Percentiles rank a stretch among this genome's conserved stretches.
Conservation (phyloP, 2,888 invertebrate species). For the Geophilus truncorum region DNA sequence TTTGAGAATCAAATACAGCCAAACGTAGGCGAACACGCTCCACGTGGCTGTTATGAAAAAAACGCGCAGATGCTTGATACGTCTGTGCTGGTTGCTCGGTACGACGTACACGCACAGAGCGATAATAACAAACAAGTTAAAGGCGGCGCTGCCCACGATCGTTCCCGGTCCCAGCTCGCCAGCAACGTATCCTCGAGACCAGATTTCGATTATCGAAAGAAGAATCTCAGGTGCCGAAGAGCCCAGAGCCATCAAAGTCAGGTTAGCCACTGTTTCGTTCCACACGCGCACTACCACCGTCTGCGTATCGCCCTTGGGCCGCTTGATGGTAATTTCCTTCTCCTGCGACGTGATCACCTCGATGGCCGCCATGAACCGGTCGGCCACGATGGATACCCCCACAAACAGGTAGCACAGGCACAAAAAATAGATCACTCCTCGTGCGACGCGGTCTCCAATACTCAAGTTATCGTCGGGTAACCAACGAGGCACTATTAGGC, state of each 20-base stretch:
- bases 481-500: slow-evolving; percentile 86
- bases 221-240: slow-evolving; percentile 98
- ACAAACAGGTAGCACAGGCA: slow-evolving; percentile 90
- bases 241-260: slow-evolving; percentile 97
- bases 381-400: slow-evolving; percentile 97
- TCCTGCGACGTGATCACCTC: slow-evolving; percentile 99
- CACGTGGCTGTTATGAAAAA: slow-evolving; percentile 97
- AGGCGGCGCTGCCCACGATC: slow-evolving; percentile 97
- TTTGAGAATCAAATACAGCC: slow-evolving; percentile 92
- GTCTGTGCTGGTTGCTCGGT: slow-evolving; percentile 83
- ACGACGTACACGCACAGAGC: slow-evolving; percentile 88
- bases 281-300: slow-evolving; percentile 90
- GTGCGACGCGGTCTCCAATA: slow-evolving; percentile 68
- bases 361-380: slow-evolving; percentile 98
- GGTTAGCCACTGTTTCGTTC: slow-evolving; percentile 98
- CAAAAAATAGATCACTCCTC: slow-evolving; percentile 86
- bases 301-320: slow-evolving; percentile 78
- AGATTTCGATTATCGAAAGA: slow-evolving; percentile 95
- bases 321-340: slow-evolving; percentile 85
- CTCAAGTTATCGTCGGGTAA: slow-evolving; percentile 70
- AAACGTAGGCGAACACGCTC: slow-evolving; percentile 97
- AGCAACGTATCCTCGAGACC: slow-evolving; percentile 88
- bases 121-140: slow-evolving; percentile 96
- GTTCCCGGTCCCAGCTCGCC: slow-evolving; percentile 97
- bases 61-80: slow-evolving; percentile 91